Percentiles rank a stretch among this genome's conserved stretches.
Conservation (phyloP, 2,113 vertebrate species). For the Regulus satrapa region DNA sequence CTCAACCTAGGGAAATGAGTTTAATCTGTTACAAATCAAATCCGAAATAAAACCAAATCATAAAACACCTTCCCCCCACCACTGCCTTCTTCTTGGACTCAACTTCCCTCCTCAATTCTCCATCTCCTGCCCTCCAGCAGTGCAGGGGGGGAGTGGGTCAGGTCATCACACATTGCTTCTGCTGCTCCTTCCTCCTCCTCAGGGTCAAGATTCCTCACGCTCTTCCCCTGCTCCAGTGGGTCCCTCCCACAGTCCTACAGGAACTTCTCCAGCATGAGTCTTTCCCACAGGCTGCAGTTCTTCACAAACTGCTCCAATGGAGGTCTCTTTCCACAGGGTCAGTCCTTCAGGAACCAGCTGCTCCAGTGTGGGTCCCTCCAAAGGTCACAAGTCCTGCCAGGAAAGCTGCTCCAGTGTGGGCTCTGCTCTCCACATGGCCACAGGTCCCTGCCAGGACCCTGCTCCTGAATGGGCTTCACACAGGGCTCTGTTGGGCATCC, state of each 20-base stretch:
- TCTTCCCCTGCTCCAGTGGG: neutral
- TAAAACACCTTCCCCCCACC: neutral
- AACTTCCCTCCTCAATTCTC: neutral
- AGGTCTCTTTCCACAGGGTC: neutral
- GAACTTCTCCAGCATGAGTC: neutral
- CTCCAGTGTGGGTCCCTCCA: neutral
- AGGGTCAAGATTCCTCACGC: neutral
- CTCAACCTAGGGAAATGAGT: neutral
- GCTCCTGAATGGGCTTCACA: neutral
- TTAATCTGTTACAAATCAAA: neutral
- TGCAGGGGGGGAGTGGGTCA: neutral
- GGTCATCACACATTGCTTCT: neutral
- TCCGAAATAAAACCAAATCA: neutral
- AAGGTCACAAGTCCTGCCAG: neutral
- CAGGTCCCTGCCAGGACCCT: neutral
- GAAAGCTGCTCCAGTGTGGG: neutral
- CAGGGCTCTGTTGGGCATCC: neutral
- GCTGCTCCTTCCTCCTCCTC: neutral
- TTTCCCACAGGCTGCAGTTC: neutral
- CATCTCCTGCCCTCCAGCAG: neutral
- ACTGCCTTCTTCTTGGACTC: neutral
- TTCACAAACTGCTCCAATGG: neutral
- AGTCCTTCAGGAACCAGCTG: neutral
- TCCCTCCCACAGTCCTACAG: neutral
- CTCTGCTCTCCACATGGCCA: neutral